Percentiles rank a stretch among this genome's conserved stretches.
phyloP scores from a whole-genome alignment of 1,140 invertebrate species.

The Riptortus pedestris region DNA sequence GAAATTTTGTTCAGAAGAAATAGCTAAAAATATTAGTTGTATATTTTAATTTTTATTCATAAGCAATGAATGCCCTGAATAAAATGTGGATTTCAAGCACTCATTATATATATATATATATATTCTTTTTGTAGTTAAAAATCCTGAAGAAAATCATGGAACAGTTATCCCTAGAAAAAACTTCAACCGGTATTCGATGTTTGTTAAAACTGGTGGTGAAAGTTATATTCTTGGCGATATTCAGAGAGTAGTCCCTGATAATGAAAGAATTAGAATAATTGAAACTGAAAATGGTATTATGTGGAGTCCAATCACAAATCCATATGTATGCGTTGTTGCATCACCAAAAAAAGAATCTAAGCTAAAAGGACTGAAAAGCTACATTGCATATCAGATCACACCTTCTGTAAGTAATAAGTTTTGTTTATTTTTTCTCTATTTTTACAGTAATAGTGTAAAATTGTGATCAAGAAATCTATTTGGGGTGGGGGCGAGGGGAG shows the following conservation, averaged over 20 bases:
- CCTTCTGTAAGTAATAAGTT: constrained; percentile 55
- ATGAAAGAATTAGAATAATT: constrained; percentile 65
- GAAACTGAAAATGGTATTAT: constrained; percentile 51
- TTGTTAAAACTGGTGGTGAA: constrained; percentile 84
- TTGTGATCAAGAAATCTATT: constrained; percentile 15
- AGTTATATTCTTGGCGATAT: constrained; percentile 77
- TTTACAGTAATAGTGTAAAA: constrained; percentile 2
- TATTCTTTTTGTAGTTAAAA: constrained; percentile 20
- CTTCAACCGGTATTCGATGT: constrained; percentile 79
- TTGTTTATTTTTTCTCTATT: constrained; percentile 19
- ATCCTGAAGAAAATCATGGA: constrained; percentile 19
- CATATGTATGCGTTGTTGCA: constrained; percentile 74
- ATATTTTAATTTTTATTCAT: no score
- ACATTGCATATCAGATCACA: constrained; percentile 91
- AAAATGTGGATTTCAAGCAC: no score
- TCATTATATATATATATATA: neutral
- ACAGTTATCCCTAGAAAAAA: constrained; percentile 57
- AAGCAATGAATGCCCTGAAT: no score
- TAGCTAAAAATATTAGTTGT: no score
- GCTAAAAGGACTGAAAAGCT: constrained; percentile 93
- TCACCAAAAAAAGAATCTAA: constrained; percentile 96
- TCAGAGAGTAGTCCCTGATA: constrained; percentile 58
- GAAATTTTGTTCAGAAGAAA: no score
- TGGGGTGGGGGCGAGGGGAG: no score
- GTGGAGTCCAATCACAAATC: constrained; percentile 60